Conservation (phyloP, 2,888 invertebrate species). For the Tanypteryx hageni region DNA sequence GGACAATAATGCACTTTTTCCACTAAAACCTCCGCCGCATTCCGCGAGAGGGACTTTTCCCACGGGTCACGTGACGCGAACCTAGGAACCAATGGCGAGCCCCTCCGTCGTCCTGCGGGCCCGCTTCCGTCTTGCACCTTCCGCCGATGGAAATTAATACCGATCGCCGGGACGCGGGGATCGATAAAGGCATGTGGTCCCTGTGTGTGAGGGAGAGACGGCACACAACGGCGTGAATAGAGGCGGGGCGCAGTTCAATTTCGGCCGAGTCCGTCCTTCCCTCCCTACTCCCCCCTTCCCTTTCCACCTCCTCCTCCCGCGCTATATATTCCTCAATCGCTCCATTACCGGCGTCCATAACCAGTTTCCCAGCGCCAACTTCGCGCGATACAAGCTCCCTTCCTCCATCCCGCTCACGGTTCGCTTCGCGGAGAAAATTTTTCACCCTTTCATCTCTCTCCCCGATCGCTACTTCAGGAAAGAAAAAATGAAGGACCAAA, state of each 20-base stretch:
- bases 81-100: too few relatives aligned
- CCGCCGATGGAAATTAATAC: conserved; percentile 19
- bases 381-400: conserved; percentile 7
- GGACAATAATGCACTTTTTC: background rate
- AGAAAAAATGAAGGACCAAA: background rate
- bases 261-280: background rate
- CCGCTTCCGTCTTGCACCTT: background rate
- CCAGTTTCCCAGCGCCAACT: background rate
- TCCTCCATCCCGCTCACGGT: background rate
- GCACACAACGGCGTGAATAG: background rate
- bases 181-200: background rate
- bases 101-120: background rate
- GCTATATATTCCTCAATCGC: background rate
- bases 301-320: background rate
- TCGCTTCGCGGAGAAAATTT: background rate
- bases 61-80: background rate
- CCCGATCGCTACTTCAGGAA: background rate
- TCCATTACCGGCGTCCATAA: conserved; percentile 21
- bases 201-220: background rate
- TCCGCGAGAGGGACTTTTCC: background rate
- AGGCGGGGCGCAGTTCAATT: background rate
- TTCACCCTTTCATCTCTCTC: background rate
- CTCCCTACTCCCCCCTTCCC: background rate
- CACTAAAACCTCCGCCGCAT: background rate
- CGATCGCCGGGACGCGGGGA: background rate